Conservation (phyloP, 1,140 invertebrate genomes). For the Cydia fagiglandana region DNA sequence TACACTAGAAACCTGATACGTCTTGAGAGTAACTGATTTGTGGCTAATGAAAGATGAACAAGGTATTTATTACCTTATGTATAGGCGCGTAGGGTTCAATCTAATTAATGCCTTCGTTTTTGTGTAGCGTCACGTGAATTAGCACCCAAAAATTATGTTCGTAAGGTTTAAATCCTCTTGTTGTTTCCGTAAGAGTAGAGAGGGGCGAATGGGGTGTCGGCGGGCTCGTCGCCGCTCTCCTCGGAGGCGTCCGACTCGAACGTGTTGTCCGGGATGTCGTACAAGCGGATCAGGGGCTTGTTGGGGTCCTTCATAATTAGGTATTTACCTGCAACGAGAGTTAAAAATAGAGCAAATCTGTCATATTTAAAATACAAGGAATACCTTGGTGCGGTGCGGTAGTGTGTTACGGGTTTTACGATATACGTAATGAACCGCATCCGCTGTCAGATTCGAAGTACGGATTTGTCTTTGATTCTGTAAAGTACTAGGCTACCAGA, state of each 20-base stretch:
- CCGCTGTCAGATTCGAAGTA: too few species aligned
- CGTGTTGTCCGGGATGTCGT: constrained; percentile 98
- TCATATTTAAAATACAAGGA: too few species aligned
- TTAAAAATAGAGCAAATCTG: not conserved
- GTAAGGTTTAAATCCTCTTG: constrained; percentile 66
- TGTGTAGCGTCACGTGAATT: not conserved
- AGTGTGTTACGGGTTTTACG: too few species aligned
- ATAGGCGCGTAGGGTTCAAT: not conserved
- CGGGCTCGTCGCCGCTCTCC: constrained; percentile 91
- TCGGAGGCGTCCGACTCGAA: constrained; percentile 99
- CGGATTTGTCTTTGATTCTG: too few species aligned
- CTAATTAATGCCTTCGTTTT: not conserved
- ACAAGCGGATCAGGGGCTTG: constrained; percentile 97
- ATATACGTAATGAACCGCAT: too few species aligned
- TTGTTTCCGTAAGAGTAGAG: constrained; percentile 74
- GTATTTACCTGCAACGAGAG: constrained; percentile 84
- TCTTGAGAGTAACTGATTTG: not conserved
- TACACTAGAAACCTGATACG: constrained; percentile 20
- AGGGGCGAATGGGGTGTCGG: constrained; percentile 80
- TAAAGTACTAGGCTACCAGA: too few species aligned
- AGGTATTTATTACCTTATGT: constrained; percentile 19
- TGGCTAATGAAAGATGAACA: constrained; percentile 24
- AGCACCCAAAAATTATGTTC: not conserved
- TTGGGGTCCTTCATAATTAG: constrained; percentile 99
- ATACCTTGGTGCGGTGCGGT: too few species aligned